Conservation (phyloP, 2,888 invertebrate genomes). For the Ennomos quercinarius region DNA sequence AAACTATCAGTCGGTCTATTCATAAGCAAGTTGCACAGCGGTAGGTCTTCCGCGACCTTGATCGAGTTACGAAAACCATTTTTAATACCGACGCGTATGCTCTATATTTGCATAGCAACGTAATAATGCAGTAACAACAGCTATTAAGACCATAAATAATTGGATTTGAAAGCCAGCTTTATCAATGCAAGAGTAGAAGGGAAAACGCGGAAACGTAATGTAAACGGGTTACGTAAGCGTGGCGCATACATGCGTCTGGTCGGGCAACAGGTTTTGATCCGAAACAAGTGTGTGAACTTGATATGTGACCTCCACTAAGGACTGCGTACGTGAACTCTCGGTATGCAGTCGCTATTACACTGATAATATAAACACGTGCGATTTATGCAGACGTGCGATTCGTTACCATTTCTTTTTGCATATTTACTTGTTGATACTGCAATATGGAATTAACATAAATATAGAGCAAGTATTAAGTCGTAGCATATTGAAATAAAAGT, state of each 20-base stretch:
- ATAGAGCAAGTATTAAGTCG: too few relatives aligned
- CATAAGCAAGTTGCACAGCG: slow-evolving; percentile 40
- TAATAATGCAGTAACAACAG: slow-evolving; percentile 14
- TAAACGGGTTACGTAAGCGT: slow-evolving; percentile 43
- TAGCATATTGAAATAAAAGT: too few relatives aligned
- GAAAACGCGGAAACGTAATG: slow-evolving; percentile 50
- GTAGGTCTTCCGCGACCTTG: slow-evolving; percentile 53
- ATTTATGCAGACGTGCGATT: slow-evolving; percentile 48
- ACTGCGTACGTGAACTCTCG: slow-evolving; percentile 63
- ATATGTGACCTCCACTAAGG: slow-evolving; percentile 74
- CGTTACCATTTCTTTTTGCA: not conserved
- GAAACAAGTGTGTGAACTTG: slow-evolving; percentile 76
- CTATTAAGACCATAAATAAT: slow-evolving; percentile 14
- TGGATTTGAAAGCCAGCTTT: slow-evolving; percentile 34
- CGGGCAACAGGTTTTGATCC: slow-evolving; percentile 61
- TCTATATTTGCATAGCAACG: slow-evolving; percentile 32
- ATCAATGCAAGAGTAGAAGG: slow-evolving; percentile 48
- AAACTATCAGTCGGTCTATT: slow-evolving; percentile 41
- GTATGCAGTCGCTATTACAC: slow-evolving; percentile 38
- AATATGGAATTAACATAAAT: too few relatives aligned
- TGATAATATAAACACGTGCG: slow-evolving; percentile 60
- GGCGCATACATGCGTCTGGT: slow-evolving; percentile 44
- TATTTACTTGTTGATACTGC: not conserved
- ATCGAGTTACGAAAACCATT: slow-evolving; percentile 47
- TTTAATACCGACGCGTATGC: slow-evolving; percentile 16